Base-by-base conservation (phyloP, 2,888 invertebrate species). In the Yponomeuta plumbellus region DNA sequence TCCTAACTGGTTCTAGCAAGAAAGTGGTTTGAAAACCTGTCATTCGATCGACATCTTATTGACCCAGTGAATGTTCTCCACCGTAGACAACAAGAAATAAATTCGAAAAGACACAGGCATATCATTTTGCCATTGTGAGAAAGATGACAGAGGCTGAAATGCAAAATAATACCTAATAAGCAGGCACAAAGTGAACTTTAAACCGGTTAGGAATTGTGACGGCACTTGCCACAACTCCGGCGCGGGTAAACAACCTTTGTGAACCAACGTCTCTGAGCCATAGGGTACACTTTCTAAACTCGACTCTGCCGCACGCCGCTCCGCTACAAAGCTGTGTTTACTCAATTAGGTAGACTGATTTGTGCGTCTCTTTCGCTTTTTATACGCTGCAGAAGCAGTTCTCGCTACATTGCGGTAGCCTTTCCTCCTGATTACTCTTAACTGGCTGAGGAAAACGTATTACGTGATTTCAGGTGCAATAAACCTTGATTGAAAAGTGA, bases 271-370 rank as follows among this genome's bases (percentile, higher is more conserved):
- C 44, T 52, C 44, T 17, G 44, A 17, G 44, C 44, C 13, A 17
- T 52, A 52, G 44, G 44, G 44, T 52, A 52, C 8, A 52, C 44
- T 52, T 52, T 52, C 44, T 52, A 52, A 52, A 52, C 44, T 52
- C 44, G 17, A 13, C 44, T 52, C 17, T 17, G 44, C 17, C 34
- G 34, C 34, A 8, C 34, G 44, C 17, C 34, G 34, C 34, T 34
- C 34, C 44, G 13, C 44, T 13, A 52, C 17, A 52, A 52, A 52
- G 17, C 44, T 52, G 44, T 52, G 44, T 52, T 52, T 17, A 52
- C 44, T 52, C 44, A 52, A 52, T 52, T 52, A 52, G 44, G 2
- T 17, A 34, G 34, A 52, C 17, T 52, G 44, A 52, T 52, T 52
- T 52, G 44, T 52, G 44, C 13, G 17, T 52, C 44, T 52, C 44